Evolutionary conservation across 2,113 vertebrate species (phyloP).

Genomic region (Phalacrocorax brasilianus): DNA sequence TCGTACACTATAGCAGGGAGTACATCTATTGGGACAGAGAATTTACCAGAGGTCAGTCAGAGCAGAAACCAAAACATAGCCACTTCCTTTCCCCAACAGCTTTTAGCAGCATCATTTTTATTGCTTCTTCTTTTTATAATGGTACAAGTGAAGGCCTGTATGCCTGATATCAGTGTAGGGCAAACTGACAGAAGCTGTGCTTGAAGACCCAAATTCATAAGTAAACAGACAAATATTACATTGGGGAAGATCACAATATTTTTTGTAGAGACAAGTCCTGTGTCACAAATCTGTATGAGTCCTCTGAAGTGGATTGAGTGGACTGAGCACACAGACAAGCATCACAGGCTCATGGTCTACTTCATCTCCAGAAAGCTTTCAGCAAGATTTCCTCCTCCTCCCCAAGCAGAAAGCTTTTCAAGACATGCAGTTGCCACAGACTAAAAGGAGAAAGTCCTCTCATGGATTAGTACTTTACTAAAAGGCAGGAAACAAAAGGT

Average conservation of each 20-base stretch:
- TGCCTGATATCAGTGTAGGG: not conserved
- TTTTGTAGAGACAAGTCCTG: not conserved
- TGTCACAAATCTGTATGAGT: not conserved
- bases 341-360: not conserved
- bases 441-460: not conserved
- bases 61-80: not conserved
- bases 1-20: not conserved
- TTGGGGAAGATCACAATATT: not conserved
- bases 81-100: not conserved
- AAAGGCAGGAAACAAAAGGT: not conserved
- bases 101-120: not conserved
- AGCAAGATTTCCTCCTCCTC: not conserved
- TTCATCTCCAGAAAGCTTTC: not conserved
- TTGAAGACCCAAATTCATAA: not conserved
- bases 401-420: not conserved
- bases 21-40: not conserved
- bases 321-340: not conserved
- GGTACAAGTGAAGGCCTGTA: not conserved
- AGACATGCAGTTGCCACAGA: not conserved
- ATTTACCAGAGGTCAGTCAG: not conserved
- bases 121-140: not conserved
- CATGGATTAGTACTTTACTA: not conserved
- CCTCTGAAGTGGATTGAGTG: not conserved
- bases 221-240: not conserved
- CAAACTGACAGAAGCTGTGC: not conserved